Base-by-base conservation (phyloP, 2,888 invertebrate species). In the Sarcophaga subvicina region DNA sequence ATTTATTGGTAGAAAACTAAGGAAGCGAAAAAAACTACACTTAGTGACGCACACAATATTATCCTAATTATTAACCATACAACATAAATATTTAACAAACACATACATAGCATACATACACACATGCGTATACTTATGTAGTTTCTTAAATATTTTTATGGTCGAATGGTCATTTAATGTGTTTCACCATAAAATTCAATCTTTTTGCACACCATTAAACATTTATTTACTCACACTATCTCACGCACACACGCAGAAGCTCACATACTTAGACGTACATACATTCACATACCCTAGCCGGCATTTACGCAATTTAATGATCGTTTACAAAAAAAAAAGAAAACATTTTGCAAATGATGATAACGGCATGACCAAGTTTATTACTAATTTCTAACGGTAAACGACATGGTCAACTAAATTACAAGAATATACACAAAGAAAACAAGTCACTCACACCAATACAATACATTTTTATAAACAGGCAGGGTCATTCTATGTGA, bases 131-230 rank as follows among this genome's bases (percentile, higher is more conserved):
- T 4, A 10, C 37, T 2, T 2, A 12, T 54, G 17, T 17, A 54
- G n/a, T 54, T 54, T 54, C 54, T 54, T 17, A 54, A 14, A 54
- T 54, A 54, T 54, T 54, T 54, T 54, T 54, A 54, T 54, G 54
- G 14, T 17, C 54, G 54, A 54, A 54, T 54, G 17, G 17, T 54
- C 17, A 14, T 54, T 66, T 45, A 80, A 66, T 66, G n/a, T 66
- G 4, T 49, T 14, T 62, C 25, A 27, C 20, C 20, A 67, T 75
- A 25, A 72, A 72, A 81, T 60, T 69, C 62, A 82, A 83, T 78
- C 77, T 77, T 78, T 37, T n/a, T 67, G n/a, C 67, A 72, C 66
- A n/a, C 25, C 54, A 73, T 71, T 82, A 47, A 62, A 22, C 62
- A 14, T 37, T 66, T n/a, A 59, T 66, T 2, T 14, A 63, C 54